Base-by-base conservation (phyloP, 2,888 invertebrate genomes). In the Ligdia adustata region DNA sequence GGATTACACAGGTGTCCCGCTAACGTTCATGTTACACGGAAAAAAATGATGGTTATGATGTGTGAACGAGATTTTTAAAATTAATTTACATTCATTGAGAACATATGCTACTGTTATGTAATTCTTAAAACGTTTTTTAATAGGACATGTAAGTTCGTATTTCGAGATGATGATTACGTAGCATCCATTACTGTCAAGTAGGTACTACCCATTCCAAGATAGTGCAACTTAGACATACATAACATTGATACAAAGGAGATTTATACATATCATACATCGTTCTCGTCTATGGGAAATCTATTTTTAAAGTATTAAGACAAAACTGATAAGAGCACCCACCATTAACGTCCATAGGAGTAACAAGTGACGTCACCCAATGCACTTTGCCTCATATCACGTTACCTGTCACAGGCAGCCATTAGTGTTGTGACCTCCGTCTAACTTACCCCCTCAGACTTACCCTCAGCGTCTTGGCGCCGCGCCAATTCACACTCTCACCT, bases 1-100 rank as follows among this genome's bases (percentile, higher is more conserved):
- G 86, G 89, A 81, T 89, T 88, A 88, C 87, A 90, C 89, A 90
- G 89, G 89, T 90, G 90, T 82, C 77, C 79, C 72, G 66, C 52
- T 53, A 62, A 51, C 54, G 61, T 65, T 57, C 60, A 63, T 52
- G 65, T 70, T 71, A 61, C 66, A 52, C 51, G 52, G 56, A 66
- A 75, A 79, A 72, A 28, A 16, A 57, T 44, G 46, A 65, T 62
- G 54, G 28, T 50, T 41, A 55, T 45, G 29, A 52, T 43, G 55
- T 42, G 44, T n/a, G 56, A 50, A 51, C 49, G 54, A 59, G 65
- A 72, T 71, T 68, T 69, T 59, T 70, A 27, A 27, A n/a, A n/a
- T n/a, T n/a, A n/a, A n/a, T n/a, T n/a, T n/a, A n/a, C n/a, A n/a
- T n/a, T n/a, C n/a, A n/a, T n/a, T n/a, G n/a, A n/a, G n/a, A n/a